These are phyloP conservation scores for Pseudolaguvia tuberculata DNA, from an alignment of 2,113 vertebrate genomes.

Conservation along the genomic window DNA sequence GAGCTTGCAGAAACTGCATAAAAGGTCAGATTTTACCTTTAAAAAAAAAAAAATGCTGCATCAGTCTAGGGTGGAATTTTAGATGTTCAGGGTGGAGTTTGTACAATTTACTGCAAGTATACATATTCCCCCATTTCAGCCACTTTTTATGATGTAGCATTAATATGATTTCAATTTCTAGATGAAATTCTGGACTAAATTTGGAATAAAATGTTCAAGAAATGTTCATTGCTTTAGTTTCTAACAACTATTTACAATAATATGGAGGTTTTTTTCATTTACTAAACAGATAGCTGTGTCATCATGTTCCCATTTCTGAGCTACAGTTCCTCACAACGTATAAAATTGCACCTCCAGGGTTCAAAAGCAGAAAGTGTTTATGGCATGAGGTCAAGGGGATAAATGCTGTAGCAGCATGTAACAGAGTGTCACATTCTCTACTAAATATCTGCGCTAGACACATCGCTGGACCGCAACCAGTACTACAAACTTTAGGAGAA, in stretches of 20 bases:
- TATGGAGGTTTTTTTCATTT: background rate
- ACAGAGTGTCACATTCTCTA: conserved; percentile 27
- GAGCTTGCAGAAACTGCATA: too few species aligned
- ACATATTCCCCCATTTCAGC: too few species aligned
- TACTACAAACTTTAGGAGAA: background rate
- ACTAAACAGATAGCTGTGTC: conserved; percentile 13
- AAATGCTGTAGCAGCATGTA: conserved; percentile 17
- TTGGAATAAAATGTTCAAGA: too few species aligned
- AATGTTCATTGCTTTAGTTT: background rate
- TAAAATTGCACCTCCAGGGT: conserved; percentile 30
- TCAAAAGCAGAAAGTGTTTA: conserved; percentile 33
- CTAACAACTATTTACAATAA: background rate
- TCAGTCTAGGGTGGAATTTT: too few species aligned
- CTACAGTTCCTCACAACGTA: background rate
- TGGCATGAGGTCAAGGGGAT: conserved; percentile 21
- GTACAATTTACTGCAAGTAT: too few species aligned
- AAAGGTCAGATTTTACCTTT: too few species aligned
- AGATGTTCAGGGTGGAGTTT: too few species aligned
- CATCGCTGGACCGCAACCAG: background rate
- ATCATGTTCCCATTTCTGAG: background rate
- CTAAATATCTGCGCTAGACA: background rate
- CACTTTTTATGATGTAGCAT: too few species aligned
- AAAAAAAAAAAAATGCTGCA: too few species aligned
- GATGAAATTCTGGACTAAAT: too few species aligned
- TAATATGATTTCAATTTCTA: too few species aligned